phyloP scores from a whole-genome alignment of 2,888 invertebrate species.

The Synergus japonicus region DNA sequence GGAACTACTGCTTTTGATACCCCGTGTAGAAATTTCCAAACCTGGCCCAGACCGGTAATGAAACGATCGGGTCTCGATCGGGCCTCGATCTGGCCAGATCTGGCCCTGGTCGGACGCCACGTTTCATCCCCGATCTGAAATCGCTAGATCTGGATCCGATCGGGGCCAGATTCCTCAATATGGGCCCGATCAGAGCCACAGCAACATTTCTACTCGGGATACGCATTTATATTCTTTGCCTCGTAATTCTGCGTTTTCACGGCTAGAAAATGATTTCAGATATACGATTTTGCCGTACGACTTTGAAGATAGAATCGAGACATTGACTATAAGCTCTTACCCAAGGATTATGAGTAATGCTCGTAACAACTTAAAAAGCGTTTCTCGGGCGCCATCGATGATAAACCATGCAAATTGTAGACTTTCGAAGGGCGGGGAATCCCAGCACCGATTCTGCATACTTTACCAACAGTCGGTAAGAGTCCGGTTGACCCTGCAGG shows the following conservation, averaged over 20 bases:
- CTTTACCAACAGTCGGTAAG: slow-evolving; percentile 38
- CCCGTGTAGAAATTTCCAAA: no score
- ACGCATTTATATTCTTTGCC: not conserved
- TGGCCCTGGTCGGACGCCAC: no score
- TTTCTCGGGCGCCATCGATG: slow-evolving; percentile 60
- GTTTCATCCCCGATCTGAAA: no score
- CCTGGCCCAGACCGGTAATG: no score
- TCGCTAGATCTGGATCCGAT: no score
- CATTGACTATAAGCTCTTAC: slow-evolving; percentile 63
- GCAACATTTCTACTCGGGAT: no score
- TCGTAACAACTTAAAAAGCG: slow-evolving; percentile 65
- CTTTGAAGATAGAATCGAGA: not conserved
- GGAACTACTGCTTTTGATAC: no score
- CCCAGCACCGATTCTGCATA: slow-evolving; percentile 5
- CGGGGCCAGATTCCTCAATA: no score
- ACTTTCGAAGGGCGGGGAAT: slow-evolving; percentile 38
- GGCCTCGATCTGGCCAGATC: no score
- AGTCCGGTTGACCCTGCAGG: slow-evolving; percentile 22
- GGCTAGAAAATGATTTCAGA: slow-evolving; percentile 23
- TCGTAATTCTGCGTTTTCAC: slow-evolving; percentile 32
- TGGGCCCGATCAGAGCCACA: no score
- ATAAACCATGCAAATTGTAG: slow-evolving; percentile 66
- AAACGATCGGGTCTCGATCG: no score
- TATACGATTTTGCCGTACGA: slow-evolving; percentile 1
- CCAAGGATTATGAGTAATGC: slow-evolving; percentile 64